Conservation (phyloP, 2,113 vertebrate species). For the Bombycilla garrulus region DNA sequence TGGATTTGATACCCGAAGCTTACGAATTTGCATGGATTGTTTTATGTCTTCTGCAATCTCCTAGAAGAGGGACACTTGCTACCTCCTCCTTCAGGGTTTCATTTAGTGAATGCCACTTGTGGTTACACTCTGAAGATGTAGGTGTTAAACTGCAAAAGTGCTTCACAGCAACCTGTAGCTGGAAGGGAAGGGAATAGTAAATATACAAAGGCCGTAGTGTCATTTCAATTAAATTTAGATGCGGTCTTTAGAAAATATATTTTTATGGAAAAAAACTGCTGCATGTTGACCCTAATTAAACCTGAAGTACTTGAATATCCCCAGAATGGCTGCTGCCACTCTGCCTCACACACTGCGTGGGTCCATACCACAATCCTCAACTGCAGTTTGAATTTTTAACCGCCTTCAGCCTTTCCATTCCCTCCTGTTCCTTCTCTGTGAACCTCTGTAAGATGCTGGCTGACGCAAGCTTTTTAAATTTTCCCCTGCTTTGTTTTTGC, state of each 20-base stretch:
- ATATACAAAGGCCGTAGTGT: neutral
- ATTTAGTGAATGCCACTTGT: neutral
- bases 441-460: neutral
- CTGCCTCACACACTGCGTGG: neutral
- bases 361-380: neutral
- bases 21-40: neutral
- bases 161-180: neutral
- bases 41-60: neutral
- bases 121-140: neutral
- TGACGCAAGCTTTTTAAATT: neutral
- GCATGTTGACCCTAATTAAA: neutral
- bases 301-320: neutral
- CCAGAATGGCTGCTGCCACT: neutral
- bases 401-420: neutral
- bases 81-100: neutral
- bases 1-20: neutral
- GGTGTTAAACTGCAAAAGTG: neutral
- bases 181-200: neutral
- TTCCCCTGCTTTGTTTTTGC: neutral
- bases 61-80: neutral
- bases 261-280: neutral
- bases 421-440: neutral
- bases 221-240: neutral
- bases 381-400: neutral
- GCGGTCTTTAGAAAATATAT: neutral